Evolutionary conservation across 2,888 invertebrate species (phyloP).

Genomic region (Erebia aethiops): DNA sequence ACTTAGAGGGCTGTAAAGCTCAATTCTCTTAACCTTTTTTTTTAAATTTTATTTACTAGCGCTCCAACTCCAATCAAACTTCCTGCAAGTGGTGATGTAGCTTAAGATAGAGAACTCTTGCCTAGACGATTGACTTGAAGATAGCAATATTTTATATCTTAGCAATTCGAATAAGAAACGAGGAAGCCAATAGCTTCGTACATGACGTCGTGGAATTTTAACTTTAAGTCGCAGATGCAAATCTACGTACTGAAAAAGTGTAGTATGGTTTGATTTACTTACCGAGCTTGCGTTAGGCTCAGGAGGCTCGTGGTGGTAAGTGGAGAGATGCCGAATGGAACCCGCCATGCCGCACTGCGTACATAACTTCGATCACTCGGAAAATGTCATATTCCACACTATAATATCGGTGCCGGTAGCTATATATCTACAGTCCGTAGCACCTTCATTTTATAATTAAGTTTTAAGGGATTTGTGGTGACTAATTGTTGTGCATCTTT

Average conservation of each 20-base stretch:
- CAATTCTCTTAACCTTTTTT: no score
- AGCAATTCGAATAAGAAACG: no score
- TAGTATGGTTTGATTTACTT: slow-evolving; percentile 44
- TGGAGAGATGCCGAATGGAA: slow-evolving; percentile 70
- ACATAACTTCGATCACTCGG: slow-evolving; percentile 30
- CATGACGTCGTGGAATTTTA: no score
- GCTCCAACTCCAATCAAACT: no score
- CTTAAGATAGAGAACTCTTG: no score
- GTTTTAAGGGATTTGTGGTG: background rate
- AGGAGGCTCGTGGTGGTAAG: slow-evolving; percentile 68
- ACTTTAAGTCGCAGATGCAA: no score
- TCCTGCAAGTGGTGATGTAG: no score
- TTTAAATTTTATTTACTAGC: no score
- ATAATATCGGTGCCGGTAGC: background rate
- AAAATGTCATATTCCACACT: slow-evolving; percentile 18
- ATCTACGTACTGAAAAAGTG: background rate
- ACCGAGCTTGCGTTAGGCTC: slow-evolving; percentile 68
- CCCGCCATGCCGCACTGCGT: slow-evolving; percentile 67
- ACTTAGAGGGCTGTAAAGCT: no score
- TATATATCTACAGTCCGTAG: slow-evolving; percentile 11
- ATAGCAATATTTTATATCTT: no score
- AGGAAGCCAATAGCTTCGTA: no score
- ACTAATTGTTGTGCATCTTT: background rate
- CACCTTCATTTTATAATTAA: slow-evolving; percentile 6
- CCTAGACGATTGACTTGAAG: no score